Percentiles rank a stretch among this genome's conserved stretches.
Conservation (phyloP, 2,113 vertebrate species). For the Uria aalge region DNA sequence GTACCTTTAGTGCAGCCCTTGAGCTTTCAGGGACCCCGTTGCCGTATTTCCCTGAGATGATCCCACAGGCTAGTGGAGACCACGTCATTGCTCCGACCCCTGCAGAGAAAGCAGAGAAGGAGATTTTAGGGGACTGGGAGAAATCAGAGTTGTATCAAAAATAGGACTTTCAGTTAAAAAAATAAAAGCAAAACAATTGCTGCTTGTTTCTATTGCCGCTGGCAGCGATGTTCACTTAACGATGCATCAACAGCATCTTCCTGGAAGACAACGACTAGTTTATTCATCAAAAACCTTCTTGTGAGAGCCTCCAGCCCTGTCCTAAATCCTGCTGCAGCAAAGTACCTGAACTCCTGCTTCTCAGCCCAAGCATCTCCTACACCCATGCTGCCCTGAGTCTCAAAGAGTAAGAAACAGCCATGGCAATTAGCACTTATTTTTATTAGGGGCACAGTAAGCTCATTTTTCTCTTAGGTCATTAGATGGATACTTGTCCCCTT, state of each 20-base stretch:
- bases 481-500: rapidly evolving
- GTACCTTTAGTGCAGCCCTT: constrained; percentile 95
- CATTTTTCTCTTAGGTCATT: not conserved
- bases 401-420: not conserved
- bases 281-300: not conserved
- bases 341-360: not conserved
- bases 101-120: not conserved
- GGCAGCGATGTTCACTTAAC: not conserved
- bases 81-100: constrained; percentile 98
- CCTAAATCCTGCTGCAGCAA: not conserved
- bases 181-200: not conserved
- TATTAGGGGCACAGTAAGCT: not conserved
- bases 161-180: rapidly evolving
- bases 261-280: not conserved
- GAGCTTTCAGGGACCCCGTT: constrained; percentile 95
- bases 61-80: constrained; percentile 96
- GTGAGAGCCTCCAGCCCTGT: not conserved
- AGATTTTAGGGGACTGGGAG: not conserved
- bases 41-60: constrained; percentile 97
- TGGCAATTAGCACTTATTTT: not conserved
- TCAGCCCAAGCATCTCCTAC: not conserved
- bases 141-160: not conserved
- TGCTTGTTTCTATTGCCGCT: not conserved
- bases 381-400: not conserved
- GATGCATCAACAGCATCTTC: not conserved